These are phyloP conservation scores for Chydorus sphaericus DNA, from an alignment of 2,888 invertebrate genomes.

Conservation along the genomic window DNA sequence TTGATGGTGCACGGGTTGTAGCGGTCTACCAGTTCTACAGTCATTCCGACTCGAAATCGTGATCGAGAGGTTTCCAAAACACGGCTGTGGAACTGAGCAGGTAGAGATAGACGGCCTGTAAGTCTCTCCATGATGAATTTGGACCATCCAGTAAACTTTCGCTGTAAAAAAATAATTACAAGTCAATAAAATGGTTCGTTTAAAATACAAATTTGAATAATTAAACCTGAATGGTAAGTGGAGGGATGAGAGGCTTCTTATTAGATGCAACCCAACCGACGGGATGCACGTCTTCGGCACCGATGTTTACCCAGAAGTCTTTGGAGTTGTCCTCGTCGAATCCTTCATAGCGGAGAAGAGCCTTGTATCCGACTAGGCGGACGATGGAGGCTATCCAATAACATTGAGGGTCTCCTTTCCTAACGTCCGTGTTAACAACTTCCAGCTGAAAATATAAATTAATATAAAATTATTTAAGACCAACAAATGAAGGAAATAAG, in stretches of 20 bases:
- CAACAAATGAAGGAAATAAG: too few species aligned
- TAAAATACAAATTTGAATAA: too few species aligned
- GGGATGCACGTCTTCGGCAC: constrained; percentile 86
- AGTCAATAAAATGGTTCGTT: too few species aligned
- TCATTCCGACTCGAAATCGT: constrained; percentile 38
- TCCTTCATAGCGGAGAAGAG: constrained; percentile 63
- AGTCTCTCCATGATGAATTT: constrained; percentile 80
- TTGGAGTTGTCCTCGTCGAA: constrained; percentile 72
- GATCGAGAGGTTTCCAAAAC: constrained; percentile 69
- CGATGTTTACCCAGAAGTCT: constrained; percentile 94
- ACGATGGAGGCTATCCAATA: constrained; percentile 89
- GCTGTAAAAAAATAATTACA: constrained; percentile 42
- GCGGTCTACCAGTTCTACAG: constrained; percentile 38
- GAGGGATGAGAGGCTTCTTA: constrained; percentile 88
- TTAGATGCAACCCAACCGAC: constrained; percentile 96
- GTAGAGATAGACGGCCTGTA: constrained; percentile 87
- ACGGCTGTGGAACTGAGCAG: constrained; percentile 80
- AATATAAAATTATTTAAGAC: too few species aligned
- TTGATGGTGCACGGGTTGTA: constrained; percentile 45
- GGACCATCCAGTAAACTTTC: constrained; percentile 91
- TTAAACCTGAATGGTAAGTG: constrained; percentile 38
- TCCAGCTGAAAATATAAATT: constrained; percentile 45
- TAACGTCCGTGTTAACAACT: constrained; percentile 79
- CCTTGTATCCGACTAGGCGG: constrained; percentile 37
- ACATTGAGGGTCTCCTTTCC: constrained; percentile 64